Conservation (phyloP, 2,113 vertebrate species). For the Drymodes brunneopygia region DNA sequence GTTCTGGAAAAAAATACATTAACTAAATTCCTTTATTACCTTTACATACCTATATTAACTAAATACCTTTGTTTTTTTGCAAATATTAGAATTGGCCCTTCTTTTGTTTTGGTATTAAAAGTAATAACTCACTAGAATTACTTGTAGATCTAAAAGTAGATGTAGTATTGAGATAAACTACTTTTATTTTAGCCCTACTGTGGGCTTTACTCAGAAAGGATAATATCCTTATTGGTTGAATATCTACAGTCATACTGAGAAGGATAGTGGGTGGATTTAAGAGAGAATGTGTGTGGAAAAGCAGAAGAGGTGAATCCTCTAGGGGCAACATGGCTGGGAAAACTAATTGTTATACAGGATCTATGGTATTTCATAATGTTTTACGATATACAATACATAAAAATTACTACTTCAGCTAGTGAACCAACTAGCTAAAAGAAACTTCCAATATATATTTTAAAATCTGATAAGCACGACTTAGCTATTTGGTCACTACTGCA, state of each 20-base stretch:
- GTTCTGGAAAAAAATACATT: not conserved
- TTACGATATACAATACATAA: not conserved
- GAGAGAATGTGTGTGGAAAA: fast-evolving
- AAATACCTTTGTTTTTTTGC: not conserved
- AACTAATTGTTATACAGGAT: not conserved
- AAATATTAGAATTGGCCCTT: not conserved
- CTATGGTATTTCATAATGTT: not conserved
- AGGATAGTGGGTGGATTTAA: not conserved
- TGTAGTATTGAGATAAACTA: not conserved
- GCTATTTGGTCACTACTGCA: not conserved
- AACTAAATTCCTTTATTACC: not conserved
- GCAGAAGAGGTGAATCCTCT: not conserved
- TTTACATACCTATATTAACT: not conserved
- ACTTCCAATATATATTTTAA: not conserved
- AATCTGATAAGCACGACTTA: not conserved
- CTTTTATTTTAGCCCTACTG: not conserved
- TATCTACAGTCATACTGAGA: not conserved
- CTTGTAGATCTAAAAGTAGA: not conserved
- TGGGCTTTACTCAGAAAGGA: not conserved
- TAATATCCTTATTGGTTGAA: not conserved
- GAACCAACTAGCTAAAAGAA: not conserved
- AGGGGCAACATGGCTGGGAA: not conserved
- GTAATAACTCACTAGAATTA: not conserved
- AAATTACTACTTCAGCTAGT: not conserved
- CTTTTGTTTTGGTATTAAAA: not conserved